phyloP scores from a whole-genome alignment of 2,113 vertebrate species.

The Gambusia holbrooki region DNA sequence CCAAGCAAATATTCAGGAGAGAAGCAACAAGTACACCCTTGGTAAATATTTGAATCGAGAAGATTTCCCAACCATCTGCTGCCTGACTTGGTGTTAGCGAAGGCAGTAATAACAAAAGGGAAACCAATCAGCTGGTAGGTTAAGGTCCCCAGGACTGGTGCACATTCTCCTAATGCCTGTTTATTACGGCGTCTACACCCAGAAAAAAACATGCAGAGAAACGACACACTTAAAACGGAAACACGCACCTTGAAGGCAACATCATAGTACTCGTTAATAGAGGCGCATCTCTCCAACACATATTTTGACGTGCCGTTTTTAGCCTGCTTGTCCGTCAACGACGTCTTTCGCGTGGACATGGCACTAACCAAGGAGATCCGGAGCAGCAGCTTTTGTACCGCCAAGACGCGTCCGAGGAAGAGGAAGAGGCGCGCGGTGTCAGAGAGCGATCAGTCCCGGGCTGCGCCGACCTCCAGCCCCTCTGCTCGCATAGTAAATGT shows the following conservation, averaged over 20 bases:
- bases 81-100: background rate
- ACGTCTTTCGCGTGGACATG: slow-evolving; percentile 77
- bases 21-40: slow-evolving; percentile 73
- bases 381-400: slow-evolving; percentile 16
- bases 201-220: background rate
- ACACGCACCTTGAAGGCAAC: slow-evolving; percentile 84
- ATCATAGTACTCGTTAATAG: slow-evolving; percentile 83
- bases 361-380: slow-evolving; percentile 35
- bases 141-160: background rate
- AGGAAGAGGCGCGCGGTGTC: slow-evolving; percentile 31
- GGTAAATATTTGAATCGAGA: slow-evolving; percentile 64
- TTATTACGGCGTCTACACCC: slow-evolving; percentile 32
- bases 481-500: slow-evolving; percentile 45
- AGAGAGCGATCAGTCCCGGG: slow-evolving; percentile 55
- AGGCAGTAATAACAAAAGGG: background rate
- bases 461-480: slow-evolving; percentile 50
- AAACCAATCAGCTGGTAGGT: slow-evolving; percentile 1
- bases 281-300: slow-evolving; percentile 82
- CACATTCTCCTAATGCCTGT: slow-evolving; percentile 16
- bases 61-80: slow-evolving; percentile 30
- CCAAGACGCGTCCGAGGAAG: slow-evolving; percentile 57
- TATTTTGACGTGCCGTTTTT: slow-evolving; percentile 82
- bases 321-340: slow-evolving; percentile 72
- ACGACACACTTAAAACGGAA: slow-evolving; percentile 7
- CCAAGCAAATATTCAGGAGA: slow-evolving; percentile 13